Percentiles rank a stretch among this genome's conserved stretches.
phyloP scores from a whole-genome alignment of 2,888 invertebrate species.

The Tachina grossa region DNA sequence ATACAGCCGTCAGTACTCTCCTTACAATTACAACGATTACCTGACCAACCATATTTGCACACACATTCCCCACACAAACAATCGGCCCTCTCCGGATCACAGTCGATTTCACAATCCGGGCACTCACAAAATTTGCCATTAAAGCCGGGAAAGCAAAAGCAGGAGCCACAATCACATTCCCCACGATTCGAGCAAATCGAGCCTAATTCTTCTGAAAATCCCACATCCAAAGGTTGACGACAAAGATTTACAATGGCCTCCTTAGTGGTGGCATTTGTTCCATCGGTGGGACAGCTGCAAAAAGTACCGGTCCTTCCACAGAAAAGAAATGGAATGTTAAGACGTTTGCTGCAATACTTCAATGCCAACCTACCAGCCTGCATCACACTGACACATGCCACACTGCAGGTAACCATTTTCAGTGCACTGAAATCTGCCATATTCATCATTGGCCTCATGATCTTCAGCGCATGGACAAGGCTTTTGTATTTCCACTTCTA shows the following conservation, averaged over 20 bases:
- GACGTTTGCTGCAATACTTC: not conserved
- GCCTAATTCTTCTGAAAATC: constrained; percentile 78
- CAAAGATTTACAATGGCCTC: constrained; percentile 78
- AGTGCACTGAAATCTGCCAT: constrained; percentile 76
- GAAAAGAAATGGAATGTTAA: not conserved
- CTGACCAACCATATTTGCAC: constrained; percentile 85
- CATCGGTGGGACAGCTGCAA: constrained; percentile 78
- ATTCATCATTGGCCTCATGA: constrained; percentile 75
- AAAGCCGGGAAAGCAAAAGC: constrained; percentile 86
- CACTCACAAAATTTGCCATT: constrained; percentile 87
- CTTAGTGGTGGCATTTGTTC: constrained; percentile 76
- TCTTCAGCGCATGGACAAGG: constrained; percentile 86
- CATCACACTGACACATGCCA: constrained; percentile 87
- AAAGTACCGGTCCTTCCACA: constrained; percentile 76
- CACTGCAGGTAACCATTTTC: constrained; percentile 85
- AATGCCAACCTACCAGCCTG: constrained; percentile 84
- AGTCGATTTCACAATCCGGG: constrained; percentile 84
- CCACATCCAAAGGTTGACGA: constrained; percentile 77
- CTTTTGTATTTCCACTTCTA: constrained; percentile 89
- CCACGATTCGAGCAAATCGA: constrained; percentile 88
- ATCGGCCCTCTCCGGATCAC: constrained; percentile 87
- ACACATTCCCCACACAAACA: constrained; percentile 90
- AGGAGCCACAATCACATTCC: constrained; percentile 90
- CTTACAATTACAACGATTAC: constrained; percentile 85
- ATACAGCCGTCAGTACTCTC: constrained; percentile 83